These are phyloP conservation scores for Pitta sordida DNA, from an alignment of 2,113 vertebrate genomes.

Conservation along the genomic window DNA sequence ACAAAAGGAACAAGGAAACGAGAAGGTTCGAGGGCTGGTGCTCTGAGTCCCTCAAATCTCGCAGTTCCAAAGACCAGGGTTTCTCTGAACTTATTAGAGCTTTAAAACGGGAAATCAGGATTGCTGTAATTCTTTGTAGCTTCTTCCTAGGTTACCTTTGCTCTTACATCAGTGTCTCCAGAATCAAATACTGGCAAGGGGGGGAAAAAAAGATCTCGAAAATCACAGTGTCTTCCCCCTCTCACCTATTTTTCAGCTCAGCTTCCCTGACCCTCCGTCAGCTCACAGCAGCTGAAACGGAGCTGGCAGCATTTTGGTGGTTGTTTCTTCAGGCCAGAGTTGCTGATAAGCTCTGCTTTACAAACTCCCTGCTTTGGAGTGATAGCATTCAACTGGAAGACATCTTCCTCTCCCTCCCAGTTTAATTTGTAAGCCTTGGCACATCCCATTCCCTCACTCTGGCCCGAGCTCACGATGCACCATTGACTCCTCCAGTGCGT, in stretches of 20 bases:
- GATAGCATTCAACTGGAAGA: neutral
- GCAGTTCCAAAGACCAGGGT: neutral
- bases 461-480: fast-evolving
- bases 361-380: neutral
- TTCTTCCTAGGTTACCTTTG: neutral
- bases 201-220: neutral
- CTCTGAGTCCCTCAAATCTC: neutral
- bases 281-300: fast-evolving
- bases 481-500: neutral
- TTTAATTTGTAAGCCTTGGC: neutral
- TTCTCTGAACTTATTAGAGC: neutral
- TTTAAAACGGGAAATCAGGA: fast-evolving
- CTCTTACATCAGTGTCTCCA: neutral
- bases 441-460: fast-evolving
- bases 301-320: fast-evolving
- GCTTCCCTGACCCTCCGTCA: neutral
- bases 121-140: neutral
- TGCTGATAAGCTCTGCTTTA: neutral
- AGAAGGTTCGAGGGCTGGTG: neutral
- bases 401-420: neutral
- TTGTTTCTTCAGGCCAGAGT: neutral
- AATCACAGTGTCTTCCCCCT: neutral
- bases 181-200: neutral
- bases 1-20: neutral
- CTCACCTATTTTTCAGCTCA: neutral